These are phyloP conservation scores for Idaea biselata DNA, from an alignment of 2,888 invertebrate species.

Conservation along the genomic window DNA sequence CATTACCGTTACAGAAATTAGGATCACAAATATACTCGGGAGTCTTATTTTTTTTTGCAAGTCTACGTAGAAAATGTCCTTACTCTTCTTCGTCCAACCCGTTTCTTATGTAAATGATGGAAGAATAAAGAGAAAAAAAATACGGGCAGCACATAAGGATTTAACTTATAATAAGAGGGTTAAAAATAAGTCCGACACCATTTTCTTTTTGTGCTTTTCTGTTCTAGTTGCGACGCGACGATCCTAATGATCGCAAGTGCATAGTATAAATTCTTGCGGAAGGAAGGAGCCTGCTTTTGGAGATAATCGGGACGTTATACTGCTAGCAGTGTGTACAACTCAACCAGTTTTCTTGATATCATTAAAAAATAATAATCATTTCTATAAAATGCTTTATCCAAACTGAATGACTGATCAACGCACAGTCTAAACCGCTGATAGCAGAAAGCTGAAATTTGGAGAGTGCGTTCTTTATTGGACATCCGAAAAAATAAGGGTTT, in stretches of 20 bases:
- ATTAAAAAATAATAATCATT: neutral
- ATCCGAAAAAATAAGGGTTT: no score
- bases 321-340: neutral
- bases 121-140: no score
- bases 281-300: slow-evolving; percentile 17
- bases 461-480: no score
- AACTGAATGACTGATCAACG: no score
- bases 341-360: neutral
- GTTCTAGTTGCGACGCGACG: neutral
- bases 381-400: no score
- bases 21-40: slow-evolving; percentile 12
- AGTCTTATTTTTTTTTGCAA: slow-evolving; percentile 14
- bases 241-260: neutral
- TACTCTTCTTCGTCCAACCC: no score
- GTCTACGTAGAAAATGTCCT: slow-evolving; percentile 13
- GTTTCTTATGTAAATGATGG: no score
- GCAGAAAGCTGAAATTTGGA: no score
- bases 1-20: slow-evolving; percentile 42
- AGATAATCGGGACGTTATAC: slow-evolving; percentile 14
- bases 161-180: no score
- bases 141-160: no score
- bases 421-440: no score
- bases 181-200: no score
- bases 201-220: neutral
- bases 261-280: neutral